A percentile compares a stretch with the other conserved stretches of the same genome.
These are phyloP conservation scores for Apolygus lucorum DNA, from an alignment of 1,140 invertebrate genomes.

Conservation along the genomic window DNA sequence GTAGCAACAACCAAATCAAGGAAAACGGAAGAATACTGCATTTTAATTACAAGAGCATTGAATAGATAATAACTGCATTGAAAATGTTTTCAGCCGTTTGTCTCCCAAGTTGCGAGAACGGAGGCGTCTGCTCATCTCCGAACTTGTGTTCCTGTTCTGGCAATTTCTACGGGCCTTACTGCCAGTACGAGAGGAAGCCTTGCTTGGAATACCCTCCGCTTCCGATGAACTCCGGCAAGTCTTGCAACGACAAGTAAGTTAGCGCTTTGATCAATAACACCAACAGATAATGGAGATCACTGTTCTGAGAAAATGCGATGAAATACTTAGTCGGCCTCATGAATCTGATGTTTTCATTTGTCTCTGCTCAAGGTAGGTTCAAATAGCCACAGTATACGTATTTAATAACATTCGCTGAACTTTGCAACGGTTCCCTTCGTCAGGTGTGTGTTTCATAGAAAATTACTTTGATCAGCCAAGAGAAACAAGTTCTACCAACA, in stretches of 20 bases:
- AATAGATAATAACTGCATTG: not conserved
- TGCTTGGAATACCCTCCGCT: conserved; percentile 55
- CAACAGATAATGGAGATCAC: too few relatives aligned
- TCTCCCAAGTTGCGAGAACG: conserved; percentile 62
- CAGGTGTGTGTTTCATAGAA: too few relatives aligned
- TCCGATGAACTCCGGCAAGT: conserved; percentile 52
- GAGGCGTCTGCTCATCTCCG: conserved; percentile 61
- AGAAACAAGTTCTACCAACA: too few relatives aligned
- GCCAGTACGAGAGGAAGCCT: conserved; percentile 61
- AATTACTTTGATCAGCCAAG: too few relatives aligned
- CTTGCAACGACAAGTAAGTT: conserved; percentile 56
- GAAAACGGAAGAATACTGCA: conserved; percentile 45
- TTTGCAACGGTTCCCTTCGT: too few relatives aligned
- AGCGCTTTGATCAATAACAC: too few relatives aligned
- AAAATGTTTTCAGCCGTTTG: conserved; percentile 52
- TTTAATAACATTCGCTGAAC: too few relatives aligned
- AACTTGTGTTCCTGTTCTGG: conserved; percentile 61
- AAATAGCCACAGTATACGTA: too few relatives aligned
- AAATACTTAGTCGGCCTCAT: too few relatives aligned
- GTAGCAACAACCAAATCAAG: conserved; percentile 48
- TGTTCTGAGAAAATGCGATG: too few relatives aligned
- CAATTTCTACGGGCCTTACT: conserved; percentile 61
- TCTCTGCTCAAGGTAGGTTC: too few relatives aligned
- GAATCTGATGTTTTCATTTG: too few relatives aligned
- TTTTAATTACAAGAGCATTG: conserved; percentile 49